These are phyloP conservation scores for Trichacis sp. DNA, from an alignment of 2,888 invertebrate species.

Conservation along the genomic window DNA sequence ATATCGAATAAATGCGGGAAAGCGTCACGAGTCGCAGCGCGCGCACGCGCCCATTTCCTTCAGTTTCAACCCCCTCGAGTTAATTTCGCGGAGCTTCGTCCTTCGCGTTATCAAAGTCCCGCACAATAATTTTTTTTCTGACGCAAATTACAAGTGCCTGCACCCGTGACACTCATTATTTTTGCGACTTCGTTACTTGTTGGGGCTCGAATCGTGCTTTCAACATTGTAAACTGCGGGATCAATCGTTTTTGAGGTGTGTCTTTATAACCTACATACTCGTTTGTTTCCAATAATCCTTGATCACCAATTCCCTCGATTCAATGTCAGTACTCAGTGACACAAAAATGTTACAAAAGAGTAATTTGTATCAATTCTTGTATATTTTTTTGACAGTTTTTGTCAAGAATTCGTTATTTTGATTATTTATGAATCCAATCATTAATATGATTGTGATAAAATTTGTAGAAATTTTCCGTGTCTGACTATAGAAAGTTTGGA, in stretches of 20 bases:
- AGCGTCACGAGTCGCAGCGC: constrained; percentile 24
- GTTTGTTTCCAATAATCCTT: constrained; percentile 11
- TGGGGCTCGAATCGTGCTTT: too few relatives aligned
- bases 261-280: constrained; percentile 34
- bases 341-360: too few relatives aligned
- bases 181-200: background rate
- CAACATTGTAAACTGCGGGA: too few relatives aligned
- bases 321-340: too few relatives aligned
- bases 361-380: too few relatives aligned
- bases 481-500: too few relatives aligned
- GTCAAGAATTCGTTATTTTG: too few relatives aligned
- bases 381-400: too few relatives aligned
- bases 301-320: too few relatives aligned
- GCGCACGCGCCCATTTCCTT: constrained; percentile 28
- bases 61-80: constrained; percentile 30
- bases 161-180: background rate
- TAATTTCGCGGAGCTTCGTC: constrained; percentile 14
- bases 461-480: too few relatives aligned
- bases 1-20: constrained; percentile 28
- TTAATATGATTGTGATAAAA: too few relatives aligned
- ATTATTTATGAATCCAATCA: too few relatives aligned
- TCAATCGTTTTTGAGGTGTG: constrained; percentile 30
- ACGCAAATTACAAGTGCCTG: background rate
- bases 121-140: background rate
- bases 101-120: background rate